Evolutionary conservation across 2,888 invertebrate genomes (phyloP), one percentile per base, ranked within the genome.

Genomic region (Hermaeophaga mercurialis): DNA sequence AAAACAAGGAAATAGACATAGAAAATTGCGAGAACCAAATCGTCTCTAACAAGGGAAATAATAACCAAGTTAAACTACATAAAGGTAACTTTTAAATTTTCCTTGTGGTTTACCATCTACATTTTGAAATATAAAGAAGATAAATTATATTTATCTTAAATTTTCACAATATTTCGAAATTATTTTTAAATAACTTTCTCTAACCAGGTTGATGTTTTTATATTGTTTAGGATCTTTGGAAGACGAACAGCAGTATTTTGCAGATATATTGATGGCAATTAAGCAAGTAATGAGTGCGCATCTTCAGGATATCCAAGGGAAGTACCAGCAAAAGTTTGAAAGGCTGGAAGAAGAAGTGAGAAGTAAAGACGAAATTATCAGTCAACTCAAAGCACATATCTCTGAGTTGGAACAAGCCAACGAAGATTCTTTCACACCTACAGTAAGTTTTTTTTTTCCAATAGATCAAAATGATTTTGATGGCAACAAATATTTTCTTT

Each of bases 241-340:
- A 73, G 77, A 78, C 38, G 88, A 90, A 68, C 90, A 91, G 70
- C 91, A 91, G 74, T 90, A 89, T 78, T 87, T 91, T 73, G 86
- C 88, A 28, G 91, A 91, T 75, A 86, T 93, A 17, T 80, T 92
- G 41, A 77, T 86, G 64, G 91, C 77, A 3, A 90, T 93, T 59
- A 89, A 90, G 74, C 88, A 90, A 74, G 88, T 91, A 43, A 89
- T 93, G 77, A 89, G 89, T 76, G 84, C 84, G 15, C 88, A 88
- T 75, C 79, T 88, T 60, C 85, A 85, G 65, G 87, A 88, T 55
- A 84, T 88, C 64, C 87, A 88, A 74, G 84, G 83, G 49, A 86
- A 86, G 74, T 88, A 87, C 75, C 86, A 87, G 71, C 83, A 84
- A 65, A 83, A 90, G 55, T 90, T 91, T 72, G 84, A 86, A 56